A percentile compares a stretch with the other conserved stretches of the same genome.
These are phyloP conservation scores for Falco naumanni DNA, from an alignment of 2,797 vertebrate genomes.

Conservation along the genomic window DNA sequence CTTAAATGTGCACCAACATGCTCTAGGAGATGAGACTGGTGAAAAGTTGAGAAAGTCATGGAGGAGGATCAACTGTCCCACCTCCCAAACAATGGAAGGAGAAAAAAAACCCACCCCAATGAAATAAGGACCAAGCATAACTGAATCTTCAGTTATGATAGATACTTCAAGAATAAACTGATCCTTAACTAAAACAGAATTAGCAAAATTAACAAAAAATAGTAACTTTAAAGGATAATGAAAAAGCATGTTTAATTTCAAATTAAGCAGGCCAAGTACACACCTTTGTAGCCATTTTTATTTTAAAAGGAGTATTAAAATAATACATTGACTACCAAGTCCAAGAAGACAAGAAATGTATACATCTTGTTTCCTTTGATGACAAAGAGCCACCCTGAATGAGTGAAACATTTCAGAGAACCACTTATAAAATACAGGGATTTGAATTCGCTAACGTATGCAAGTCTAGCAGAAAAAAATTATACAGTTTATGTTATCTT, in stretches of 20 bases:
- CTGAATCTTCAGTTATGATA: neutral
- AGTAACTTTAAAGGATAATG: neutral
- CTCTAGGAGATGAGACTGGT: neutral
- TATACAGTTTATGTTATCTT: neutral
- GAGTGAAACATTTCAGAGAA: slow-evolving; percentile 3
- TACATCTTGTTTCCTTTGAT: neutral
- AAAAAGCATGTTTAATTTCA: neutral
- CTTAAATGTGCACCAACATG: neutral
- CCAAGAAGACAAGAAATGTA: neutral
- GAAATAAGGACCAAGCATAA: neutral
- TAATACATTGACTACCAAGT: neutral
- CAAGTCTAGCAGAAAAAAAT: slow-evolving; percentile 28
- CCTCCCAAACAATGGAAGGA: neutral
- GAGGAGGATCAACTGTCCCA: neutral
- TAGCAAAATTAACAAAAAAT: neutral
- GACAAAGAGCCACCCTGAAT: neutral
- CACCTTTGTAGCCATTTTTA: neutral
- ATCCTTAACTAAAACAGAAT: neutral
- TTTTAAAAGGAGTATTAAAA: slow-evolving; percentile 8
- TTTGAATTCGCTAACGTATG: neutral
- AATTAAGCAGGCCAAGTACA: neutral
- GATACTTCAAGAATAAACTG: neutral
- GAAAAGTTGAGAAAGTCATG: neutral
- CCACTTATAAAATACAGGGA: neutral
- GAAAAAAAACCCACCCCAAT: neutral